A percentile compares a stretch with the other conserved stretches of the same genome.
Conservation (phyloP, 2,888 invertebrate species). For the Conomelus anceps region DNA sequence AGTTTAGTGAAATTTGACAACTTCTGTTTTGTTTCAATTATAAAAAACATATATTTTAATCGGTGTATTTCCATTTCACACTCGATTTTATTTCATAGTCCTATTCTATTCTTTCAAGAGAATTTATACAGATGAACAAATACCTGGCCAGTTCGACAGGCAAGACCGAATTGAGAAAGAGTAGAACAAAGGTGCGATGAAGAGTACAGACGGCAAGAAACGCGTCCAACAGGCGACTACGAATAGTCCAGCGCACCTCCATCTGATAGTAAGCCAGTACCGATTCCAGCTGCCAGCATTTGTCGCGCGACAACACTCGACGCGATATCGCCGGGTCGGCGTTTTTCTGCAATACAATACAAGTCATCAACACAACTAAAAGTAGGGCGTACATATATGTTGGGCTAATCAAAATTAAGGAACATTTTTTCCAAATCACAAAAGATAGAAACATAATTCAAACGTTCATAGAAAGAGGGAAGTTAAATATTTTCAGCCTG, state of each 20-base stretch:
- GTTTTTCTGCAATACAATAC: conserved; percentile 66
- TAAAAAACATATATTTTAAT: too few relatives aligned
- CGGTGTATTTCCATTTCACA: too few relatives aligned
- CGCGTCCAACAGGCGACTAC: conserved; percentile 72
- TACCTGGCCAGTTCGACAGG: conserved; percentile 85
- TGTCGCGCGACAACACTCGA: conserved; percentile 74
- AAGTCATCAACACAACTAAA: neutral
- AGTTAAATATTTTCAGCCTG: too few relatives aligned
- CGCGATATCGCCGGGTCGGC: conserved; percentile 84
- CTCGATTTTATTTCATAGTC: neutral
- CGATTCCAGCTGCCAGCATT: conserved; percentile 74
- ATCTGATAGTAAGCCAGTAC: conserved; percentile 93
- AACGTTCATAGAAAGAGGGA: too few relatives aligned
- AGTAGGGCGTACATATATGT: neutral
- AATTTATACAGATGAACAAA: conserved; percentile 20
- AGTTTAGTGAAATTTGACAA: too few relatives aligned
- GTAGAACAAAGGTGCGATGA: conserved; percentile 70
- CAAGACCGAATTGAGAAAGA: conserved; percentile 78
- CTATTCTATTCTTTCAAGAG: neutral
- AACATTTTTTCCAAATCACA: too few relatives aligned
- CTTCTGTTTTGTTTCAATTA: too few relatives aligned
- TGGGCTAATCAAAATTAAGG: neutral
- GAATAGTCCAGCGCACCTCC: conserved; percentile 83
- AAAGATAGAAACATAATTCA: too few relatives aligned
- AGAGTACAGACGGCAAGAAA: conserved; percentile 84